A percentile compares a stretch with the other conserved stretches of the same genome.
phyloP scores from a whole-genome alignment of 2,113 vertebrate species.

The Rallus limicola region DNA sequence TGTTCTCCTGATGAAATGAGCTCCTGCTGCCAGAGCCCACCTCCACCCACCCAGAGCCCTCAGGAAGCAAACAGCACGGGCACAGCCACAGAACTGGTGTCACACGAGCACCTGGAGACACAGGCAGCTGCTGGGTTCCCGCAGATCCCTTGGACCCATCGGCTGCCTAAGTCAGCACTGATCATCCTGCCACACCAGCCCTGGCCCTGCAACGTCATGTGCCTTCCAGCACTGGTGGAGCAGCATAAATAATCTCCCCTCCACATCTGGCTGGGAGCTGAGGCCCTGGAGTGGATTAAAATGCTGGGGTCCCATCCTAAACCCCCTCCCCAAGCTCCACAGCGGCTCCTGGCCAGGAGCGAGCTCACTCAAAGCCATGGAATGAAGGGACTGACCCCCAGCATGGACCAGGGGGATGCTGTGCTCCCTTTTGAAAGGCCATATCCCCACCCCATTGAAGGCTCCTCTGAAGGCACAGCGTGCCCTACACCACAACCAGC shows the following conservation, averaged over 20 bases:
- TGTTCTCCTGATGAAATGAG: neutral
- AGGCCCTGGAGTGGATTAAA: neutral
- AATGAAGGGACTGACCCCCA: neutral
- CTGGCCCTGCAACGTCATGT: neutral
- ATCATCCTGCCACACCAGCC: neutral
- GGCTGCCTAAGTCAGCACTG: neutral
- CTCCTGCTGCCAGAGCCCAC: neutral
- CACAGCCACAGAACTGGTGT: neutral
- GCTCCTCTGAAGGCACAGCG: neutral
- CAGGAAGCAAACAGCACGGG: neutral
- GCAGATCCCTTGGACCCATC: neutral
- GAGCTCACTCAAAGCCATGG: neutral
- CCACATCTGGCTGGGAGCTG: fast-evolving
- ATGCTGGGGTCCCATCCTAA: fast-evolving
- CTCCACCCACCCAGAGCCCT: neutral
- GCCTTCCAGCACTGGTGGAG: neutral
- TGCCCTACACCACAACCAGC: neutral
- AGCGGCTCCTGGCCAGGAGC: neutral
- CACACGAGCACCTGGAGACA: neutral
- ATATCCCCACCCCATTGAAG: neutral
- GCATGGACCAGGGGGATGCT: neutral
- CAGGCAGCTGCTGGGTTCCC: neutral
- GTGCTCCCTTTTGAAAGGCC: neutral
- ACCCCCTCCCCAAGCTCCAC: fast-evolving
- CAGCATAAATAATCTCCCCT: neutral